Evolutionary conservation across 2,888 invertebrate genomes (phyloP), one percentile per base, ranked within the genome.

Genomic region (Biston betularia): DNA sequence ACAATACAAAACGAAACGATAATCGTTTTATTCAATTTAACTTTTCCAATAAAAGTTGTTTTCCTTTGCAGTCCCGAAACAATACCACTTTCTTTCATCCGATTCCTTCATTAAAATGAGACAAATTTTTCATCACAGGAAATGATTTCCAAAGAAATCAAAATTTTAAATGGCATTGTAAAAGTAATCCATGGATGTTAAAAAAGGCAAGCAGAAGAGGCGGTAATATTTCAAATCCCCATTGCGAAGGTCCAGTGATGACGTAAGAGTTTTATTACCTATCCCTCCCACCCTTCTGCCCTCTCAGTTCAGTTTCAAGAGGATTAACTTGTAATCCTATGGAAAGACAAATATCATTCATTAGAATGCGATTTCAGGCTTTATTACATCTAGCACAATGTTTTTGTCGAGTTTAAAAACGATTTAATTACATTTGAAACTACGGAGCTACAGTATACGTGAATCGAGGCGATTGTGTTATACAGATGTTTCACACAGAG

Each of bases 241-340:
- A 72, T 80, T 80, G 77, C 74, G 72, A 72, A 75, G 75, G 85
- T 80, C 82, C 85, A 73, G 81, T 77, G 86, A 88, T 89, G 89
- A 90, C 87, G 87, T 85, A 88, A 89, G 88, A 90, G 86, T 90
- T 89, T 91, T 90, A 90, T 90, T 90, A 89, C 87, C 83, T 76
- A 77, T 78, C 73, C 59, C 50, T 35, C 45, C 45, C 76, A 71
- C 73, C 74, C 76, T 73, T 72, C 79, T 69, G 74, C 73, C 72
- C 72, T 73, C 69, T 72, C 69, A 70, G 79, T 80, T 83, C 82
- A 84, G 85, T 87, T 90, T 88, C 87, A 89, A 91, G 87, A 88
- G 92, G 92, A 92, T 93, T 92, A 92, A 87, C 89, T 89, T 89
- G 88, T 92, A 89, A 93, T 92, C 92, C 90, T 85, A 81, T 82